Conservation (phyloP, 2,797 vertebrate genomes). For the Craterocephalus amniculus region DNA sequence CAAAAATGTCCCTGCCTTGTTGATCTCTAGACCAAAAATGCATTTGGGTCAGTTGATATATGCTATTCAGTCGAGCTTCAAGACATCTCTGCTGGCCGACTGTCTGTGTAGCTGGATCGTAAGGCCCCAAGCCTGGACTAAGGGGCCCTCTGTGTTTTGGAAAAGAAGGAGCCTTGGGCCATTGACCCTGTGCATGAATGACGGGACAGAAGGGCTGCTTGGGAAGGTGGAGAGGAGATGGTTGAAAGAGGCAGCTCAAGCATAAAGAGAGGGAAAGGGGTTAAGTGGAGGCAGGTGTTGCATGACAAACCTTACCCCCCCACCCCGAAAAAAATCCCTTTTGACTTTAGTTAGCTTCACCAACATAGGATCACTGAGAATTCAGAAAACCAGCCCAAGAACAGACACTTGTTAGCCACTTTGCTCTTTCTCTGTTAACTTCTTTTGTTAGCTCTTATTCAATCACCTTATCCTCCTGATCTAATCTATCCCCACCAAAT, state of each 20-base stretch:
- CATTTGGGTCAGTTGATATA: conserved; percentile 10
- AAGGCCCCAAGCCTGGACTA: conserved; percentile 67
- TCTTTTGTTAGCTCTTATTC: conserved; percentile 59
- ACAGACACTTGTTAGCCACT: conserved; percentile 71
- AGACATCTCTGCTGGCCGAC: conserved; percentile 9
- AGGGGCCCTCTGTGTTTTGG: conserved; percentile 70
- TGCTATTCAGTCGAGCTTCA: conserved; percentile 7
- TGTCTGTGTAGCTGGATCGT: conserved; percentile 40
- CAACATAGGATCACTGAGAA: conserved; percentile 53
- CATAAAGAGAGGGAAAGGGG: conserved; percentile 85
- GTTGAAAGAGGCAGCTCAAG: conserved; percentile 85
- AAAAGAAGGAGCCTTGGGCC: conserved; percentile 65
- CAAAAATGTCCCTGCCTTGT: background rate
- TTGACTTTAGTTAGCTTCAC: conserved; percentile 46
- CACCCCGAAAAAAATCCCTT: conserved; percentile 59
- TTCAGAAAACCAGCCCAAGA: conserved; percentile 49
- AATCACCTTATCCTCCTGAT: conserved; percentile 64
- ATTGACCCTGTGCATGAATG: conserved; percentile 56
- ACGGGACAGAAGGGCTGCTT: conserved; percentile 47
- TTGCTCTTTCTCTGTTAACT: conserved; percentile 56
- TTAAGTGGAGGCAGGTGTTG: conserved; percentile 87
- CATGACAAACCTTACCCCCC: conserved; percentile 75
- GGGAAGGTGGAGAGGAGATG: conserved; percentile 69
- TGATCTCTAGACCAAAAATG: background rate
- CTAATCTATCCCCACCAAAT: conserved; percentile 65